Conservation (phyloP, 1,140 invertebrate species). For the Leptonema lineaticorne region DNA sequence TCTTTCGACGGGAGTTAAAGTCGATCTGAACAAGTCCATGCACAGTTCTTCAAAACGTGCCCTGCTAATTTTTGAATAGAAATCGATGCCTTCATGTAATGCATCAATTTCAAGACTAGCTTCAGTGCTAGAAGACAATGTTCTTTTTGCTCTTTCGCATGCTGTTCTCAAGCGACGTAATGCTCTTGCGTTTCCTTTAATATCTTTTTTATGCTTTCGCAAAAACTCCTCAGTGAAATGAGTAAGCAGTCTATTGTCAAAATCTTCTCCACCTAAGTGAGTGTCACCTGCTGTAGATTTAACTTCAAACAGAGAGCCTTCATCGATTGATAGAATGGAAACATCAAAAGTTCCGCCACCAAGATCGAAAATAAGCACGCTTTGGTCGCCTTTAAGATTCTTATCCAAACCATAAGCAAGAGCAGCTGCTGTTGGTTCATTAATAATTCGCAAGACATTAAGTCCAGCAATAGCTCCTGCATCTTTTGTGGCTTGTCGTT, state of each 20-base stretch:
- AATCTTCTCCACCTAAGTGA: slow-evolving; percentile 76
- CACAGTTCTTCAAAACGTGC: slow-evolving; percentile 87
- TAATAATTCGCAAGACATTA: slow-evolving; percentile 83
- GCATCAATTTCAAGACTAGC: slow-evolving; percentile 75
- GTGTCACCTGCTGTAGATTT: slow-evolving; percentile 77
- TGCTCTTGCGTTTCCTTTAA: slow-evolving; percentile 73
- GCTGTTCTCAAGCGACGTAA: slow-evolving; percentile 74
- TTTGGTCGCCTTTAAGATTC: slow-evolving; percentile 77
- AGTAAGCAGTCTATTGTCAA: slow-evolving; percentile 80
- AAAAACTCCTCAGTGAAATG: slow-evolving; percentile 80
- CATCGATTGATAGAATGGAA: slow-evolving; percentile 82
- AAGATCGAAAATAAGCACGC: slow-evolving; percentile 73
- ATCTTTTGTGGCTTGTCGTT: slow-evolving; percentile 71
- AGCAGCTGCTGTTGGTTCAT: slow-evolving; percentile 80
- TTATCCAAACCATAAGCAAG: slow-evolving; percentile 84
- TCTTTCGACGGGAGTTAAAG: slow-evolving; percentile 71
- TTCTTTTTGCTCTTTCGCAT: slow-evolving; percentile 71
- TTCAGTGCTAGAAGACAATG: slow-evolving; percentile 67
- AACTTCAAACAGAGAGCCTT: slow-evolving; percentile 80
- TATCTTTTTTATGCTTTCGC: slow-evolving; percentile 79
- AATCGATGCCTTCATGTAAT: slow-evolving; percentile 77
- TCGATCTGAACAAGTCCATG: slow-evolving; percentile 75
- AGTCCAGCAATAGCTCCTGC: slow-evolving; percentile 74
- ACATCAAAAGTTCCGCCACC: slow-evolving; percentile 83
- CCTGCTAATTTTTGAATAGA: slow-evolving; percentile 81